Conservation (phyloP, 2,888 invertebrate species). For the Orgyia antiqua region DNA sequence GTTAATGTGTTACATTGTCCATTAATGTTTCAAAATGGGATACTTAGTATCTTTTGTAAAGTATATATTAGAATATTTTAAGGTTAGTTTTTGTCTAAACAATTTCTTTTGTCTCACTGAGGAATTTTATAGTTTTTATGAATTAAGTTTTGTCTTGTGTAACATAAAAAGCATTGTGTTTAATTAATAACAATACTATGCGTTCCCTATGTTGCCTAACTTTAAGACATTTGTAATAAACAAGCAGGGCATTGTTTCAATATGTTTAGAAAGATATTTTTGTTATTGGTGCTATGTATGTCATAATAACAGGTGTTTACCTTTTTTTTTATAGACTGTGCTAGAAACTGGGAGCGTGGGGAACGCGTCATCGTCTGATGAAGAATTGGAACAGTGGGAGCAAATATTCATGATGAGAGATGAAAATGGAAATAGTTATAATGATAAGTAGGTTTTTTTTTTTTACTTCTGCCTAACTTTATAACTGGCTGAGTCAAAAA, state of each 20-base stretch:
- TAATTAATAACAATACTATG: too few species aligned
- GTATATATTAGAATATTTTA: slow-evolving; percentile 28
- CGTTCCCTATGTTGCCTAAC: too few species aligned
- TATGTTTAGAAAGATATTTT: background rate
- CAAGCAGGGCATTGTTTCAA: too few species aligned
- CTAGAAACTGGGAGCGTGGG: slow-evolving; percentile 82
- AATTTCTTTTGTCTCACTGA: background rate
- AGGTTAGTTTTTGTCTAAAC: slow-evolving; percentile 27
- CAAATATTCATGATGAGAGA: slow-evolving; percentile 86
- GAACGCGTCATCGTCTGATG: slow-evolving; percentile 80
- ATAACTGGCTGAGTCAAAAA: too few species aligned
- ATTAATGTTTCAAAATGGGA: too few species aligned
- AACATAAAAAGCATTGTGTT: too few species aligned
- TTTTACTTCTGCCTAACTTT: slow-evolving; percentile 8
- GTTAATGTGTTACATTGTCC: too few species aligned
- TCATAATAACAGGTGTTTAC: slow-evolving; percentile 1
- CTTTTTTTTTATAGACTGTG: slow-evolving; percentile 76
- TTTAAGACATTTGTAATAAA: too few species aligned
- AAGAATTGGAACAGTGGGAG: slow-evolving; percentile 87
- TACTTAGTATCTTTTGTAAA: slow-evolving; percentile 29
- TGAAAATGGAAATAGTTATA: slow-evolving; percentile 80
- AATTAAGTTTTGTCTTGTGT: slow-evolving; percentile 1
- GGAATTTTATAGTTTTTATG: background rate
- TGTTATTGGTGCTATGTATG: slow-evolving; percentile 1
- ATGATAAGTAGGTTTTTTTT: slow-evolving; percentile 64